Conservation (phyloP, 2,797 vertebrate genomes). For the Meda fulgida region DNA sequence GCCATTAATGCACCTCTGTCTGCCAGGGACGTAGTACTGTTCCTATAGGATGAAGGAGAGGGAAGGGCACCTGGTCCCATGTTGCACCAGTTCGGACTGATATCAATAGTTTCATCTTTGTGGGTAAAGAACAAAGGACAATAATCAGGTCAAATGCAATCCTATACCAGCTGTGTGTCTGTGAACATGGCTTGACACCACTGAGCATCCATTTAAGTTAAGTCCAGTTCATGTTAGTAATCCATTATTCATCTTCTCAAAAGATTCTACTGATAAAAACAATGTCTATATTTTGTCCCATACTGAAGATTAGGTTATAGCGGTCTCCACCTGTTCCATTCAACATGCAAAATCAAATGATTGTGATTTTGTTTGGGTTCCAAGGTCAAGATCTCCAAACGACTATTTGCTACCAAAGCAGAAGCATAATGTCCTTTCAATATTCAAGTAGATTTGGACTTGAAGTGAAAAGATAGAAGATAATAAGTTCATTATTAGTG, state of each 20-base stretch:
- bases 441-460: not conserved
- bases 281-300: not conserved
- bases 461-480: not conserved
- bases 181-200: constrained; percentile 43
- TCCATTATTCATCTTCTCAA: constrained; percentile 45
- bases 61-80: constrained; percentile 30
- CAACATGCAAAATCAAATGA: not conserved
- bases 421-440: constrained; percentile 1
- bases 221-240: constrained; percentile 52
- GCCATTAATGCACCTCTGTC: constrained; percentile 57
- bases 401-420: not conserved
- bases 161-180: not conserved
- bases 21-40: constrained; percentile 30
- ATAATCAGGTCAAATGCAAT: constrained; percentile 11
- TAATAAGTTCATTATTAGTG: not conserved
- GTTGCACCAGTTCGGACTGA: not conserved
- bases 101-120: constrained; percentile 10
- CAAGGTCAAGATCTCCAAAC: not conserved
- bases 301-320: not conserved
- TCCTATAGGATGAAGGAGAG: constrained; percentile 35
- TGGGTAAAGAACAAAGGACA: constrained; percentile 32
- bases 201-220: constrained; percentile 59
- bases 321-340: not conserved
- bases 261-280: constrained; percentile 23
- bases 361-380: constrained; percentile 8